Evolutionary conservation across 1,140 invertebrate genomes (phyloP).

Genomic region (Parasteatoda tepidariorum): DNA sequence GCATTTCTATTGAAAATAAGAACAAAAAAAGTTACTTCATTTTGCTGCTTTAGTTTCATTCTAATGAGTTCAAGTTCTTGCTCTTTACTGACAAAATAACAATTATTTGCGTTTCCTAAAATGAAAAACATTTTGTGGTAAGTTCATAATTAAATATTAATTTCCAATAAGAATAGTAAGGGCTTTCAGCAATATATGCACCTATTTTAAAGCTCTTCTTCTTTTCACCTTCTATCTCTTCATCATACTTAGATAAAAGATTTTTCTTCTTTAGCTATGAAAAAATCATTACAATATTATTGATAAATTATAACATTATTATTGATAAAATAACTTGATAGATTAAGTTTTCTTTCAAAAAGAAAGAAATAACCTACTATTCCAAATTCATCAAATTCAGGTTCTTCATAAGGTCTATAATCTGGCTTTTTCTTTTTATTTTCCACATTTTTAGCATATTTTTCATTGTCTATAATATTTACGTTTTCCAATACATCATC

Average conservation of each 20-base stretch:
- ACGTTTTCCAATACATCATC: conserved; percentile 95
- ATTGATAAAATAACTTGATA: too few relatives aligned
- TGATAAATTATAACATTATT: too few relatives aligned
- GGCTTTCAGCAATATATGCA: conserved; percentile 62
- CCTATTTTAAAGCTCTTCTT: conserved; percentile 85
- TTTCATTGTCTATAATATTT: conserved; percentile 94
- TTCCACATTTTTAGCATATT: conserved; percentile 87
- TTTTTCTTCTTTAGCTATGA: conserved; percentile 73
- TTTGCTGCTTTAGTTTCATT: conserved; percentile 67
- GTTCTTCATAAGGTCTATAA: conserved; percentile 88
- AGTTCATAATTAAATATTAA: too few relatives aligned
- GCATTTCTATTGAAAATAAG: too few relatives aligned
- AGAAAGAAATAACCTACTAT: conserved; percentile 70
- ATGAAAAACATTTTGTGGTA: conserved; percentile 30
- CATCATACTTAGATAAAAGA: conserved; percentile 93
- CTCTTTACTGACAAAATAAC: conserved; percentile 65
- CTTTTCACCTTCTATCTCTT: conserved; percentile 87
- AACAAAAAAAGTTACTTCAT: conserved; percentile 65
- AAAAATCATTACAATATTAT: too few relatives aligned
- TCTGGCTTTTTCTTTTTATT: conserved; percentile 84
- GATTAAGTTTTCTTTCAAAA: too few relatives aligned
- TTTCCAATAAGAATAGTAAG: not conserved
- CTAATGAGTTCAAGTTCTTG: conserved; percentile 68
- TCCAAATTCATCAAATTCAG: conserved; percentile 85
- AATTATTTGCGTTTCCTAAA: conserved; percentile 7